Percentiles rank a stretch among this genome's conserved stretches.
phyloP scores from a whole-genome alignment of 1,140 invertebrate genomes.

The Ctenoplectra terminalis region DNA sequence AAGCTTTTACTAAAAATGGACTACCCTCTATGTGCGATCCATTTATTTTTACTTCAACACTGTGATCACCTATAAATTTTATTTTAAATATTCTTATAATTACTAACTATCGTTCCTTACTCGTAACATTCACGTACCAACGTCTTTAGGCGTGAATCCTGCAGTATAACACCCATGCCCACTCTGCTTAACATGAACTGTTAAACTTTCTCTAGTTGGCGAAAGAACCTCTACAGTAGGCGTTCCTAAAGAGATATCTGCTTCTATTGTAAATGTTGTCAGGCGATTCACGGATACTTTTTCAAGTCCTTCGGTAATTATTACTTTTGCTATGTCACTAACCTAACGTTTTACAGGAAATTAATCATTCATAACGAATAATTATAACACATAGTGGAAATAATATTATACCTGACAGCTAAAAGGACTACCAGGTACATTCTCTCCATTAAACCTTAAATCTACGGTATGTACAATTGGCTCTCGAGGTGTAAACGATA shows the following conservation, averaged over 20 bases:
- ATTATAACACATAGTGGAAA: not conserved
- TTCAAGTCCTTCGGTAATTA: constrained; percentile 91
- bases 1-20: constrained; percentile 97
- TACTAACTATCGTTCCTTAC: not conserved
- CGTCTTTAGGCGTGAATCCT: constrained; percentile 93
- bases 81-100: constrained; percentile 3
- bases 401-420: constrained; percentile 85
- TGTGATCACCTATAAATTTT: constrained; percentile 89
- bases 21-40: constrained; percentile 95
- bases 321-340: constrained; percentile 81
- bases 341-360: constrained; percentile 66
- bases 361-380: not conserved
- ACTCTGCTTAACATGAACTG: constrained; percentile 85
- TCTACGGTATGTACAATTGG: constrained; percentile 95
- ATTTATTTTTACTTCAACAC: constrained; percentile 93
- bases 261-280: constrained; percentile 93
- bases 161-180: constrained; percentile 83
- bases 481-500: constrained; percentile 97
- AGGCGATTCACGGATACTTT: constrained; percentile 95
- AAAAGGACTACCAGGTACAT: constrained; percentile 95
- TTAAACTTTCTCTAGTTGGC: constrained; percentile 88
- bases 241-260: constrained; percentile 86
- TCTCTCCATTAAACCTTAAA: constrained; percentile 97
- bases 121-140: constrained; percentile 86
- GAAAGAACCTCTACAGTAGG: constrained; percentile 91